Percentiles rank a stretch among this genome's conserved stretches.
Conservation (phyloP, 2,113 vertebrate species). For the Grus americana region DNA sequence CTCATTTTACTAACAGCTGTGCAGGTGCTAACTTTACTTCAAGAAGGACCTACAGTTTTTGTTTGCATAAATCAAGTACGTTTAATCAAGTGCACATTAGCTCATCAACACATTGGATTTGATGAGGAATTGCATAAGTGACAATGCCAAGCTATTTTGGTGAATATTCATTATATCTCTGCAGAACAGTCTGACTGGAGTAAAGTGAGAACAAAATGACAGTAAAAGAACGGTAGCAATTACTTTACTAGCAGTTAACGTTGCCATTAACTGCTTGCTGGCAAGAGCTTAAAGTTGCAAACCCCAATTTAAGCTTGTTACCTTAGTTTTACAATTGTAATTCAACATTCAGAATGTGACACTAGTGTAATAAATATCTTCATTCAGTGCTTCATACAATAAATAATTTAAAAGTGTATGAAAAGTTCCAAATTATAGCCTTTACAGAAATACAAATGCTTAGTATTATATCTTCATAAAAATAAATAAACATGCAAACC, state of each 20-base stretch:
- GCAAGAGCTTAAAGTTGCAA: constrained; percentile 33
- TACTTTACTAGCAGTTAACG: constrained; percentile 50
- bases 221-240: constrained; percentile 54
- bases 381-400: neutral
- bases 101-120: constrained; percentile 53
- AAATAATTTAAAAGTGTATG: neutral
- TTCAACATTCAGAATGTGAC: constrained; percentile 25
- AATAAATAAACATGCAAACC: neutral
- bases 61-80: constrained; percentile 48
- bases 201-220: constrained; percentile 60
- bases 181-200: constrained; percentile 36
- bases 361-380: neutral
- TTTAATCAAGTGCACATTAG: constrained; percentile 64
- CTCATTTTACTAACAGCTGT: constrained; percentile 41
- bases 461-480: neutral
- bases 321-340: constrained; percentile 24
- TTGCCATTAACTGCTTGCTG: constrained; percentile 48
- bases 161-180: constrained; percentile 61
- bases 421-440: neutral
- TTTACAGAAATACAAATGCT: neutral
- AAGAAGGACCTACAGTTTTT: constrained; percentile 43
- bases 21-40: constrained; percentile 48
- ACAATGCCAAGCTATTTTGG: constrained; percentile 58
- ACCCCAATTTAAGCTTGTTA: constrained; percentile 22
- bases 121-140: constrained; percentile 43